These are phyloP conservation scores for Pogoniulus pusillus DNA, from an alignment of 2,797 vertebrate genomes.

Conservation along the genomic window DNA sequence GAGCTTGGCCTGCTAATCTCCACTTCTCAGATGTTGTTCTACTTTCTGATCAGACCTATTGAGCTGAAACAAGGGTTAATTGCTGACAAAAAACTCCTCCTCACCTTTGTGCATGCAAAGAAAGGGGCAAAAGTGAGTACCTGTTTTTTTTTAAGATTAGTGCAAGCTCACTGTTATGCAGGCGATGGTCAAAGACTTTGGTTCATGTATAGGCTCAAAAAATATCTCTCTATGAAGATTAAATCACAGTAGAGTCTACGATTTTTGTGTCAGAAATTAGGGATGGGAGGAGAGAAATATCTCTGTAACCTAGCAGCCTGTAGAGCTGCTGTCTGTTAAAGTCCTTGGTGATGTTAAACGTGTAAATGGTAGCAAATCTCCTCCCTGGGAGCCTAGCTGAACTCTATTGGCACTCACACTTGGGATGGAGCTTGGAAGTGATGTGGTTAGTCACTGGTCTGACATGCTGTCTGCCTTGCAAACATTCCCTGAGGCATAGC, in stretches of 20 bases:
- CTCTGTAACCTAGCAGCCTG: conserved; percentile 12
- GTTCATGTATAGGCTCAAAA: neutral
- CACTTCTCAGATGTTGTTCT: conserved; percentile 39
- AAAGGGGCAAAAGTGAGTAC: neutral
- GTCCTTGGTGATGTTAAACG: neutral
- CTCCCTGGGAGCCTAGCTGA: neutral
- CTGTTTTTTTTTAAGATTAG: neutral
- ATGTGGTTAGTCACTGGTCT: neutral
- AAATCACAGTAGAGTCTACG: neutral
- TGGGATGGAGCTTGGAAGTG: neutral
- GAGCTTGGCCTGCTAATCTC: conserved; percentile 31
- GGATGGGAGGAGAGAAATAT: neutral
- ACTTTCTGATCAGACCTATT: conserved; percentile 50
- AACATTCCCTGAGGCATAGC: neutral
- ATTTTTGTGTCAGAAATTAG: neutral
- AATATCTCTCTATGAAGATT: neutral
- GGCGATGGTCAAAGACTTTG: neutral
- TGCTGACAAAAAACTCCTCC: conserved; percentile 4
- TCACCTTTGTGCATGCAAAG: neutral
- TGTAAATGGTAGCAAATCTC: neutral
- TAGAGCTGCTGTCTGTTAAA: neutral
- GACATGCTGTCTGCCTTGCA: neutral
- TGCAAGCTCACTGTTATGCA: fast-evolving
- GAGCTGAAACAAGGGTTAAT: conserved; percentile 62
- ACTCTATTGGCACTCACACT: neutral